These are phyloP conservation scores for Paramormyrops kingsleyae DNA, from an alignment of 2,113 vertebrate species.

Conservation along the genomic window DNA sequence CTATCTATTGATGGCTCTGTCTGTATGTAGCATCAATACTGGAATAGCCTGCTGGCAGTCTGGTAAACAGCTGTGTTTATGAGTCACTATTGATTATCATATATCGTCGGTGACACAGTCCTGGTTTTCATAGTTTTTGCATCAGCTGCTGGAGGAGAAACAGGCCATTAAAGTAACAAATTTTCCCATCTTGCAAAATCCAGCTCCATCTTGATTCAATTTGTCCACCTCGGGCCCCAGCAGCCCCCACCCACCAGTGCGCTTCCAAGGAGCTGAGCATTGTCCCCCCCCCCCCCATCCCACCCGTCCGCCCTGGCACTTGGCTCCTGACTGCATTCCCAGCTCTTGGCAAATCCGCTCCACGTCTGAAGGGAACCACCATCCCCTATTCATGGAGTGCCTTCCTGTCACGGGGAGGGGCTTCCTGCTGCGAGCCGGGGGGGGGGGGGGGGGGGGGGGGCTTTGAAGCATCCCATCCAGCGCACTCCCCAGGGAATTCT, in stretches of 20 bases:
- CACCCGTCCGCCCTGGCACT: not conserved
- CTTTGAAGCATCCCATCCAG: conserved; percentile 58
- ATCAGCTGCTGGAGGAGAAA: not conserved
- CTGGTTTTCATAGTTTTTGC: not conserved
- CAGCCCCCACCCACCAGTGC: not conserved
- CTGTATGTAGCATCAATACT: not conserved
- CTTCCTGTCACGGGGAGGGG: conserved; percentile 55
- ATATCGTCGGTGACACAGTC: not conserved
- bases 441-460: conserved; percentile 16
- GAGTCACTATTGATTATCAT: not conserved
- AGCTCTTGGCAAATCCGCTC: conserved; percentile 19
- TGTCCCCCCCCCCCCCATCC: not conserved
- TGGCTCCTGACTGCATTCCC: conserved; percentile 16
- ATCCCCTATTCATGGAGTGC: conserved; percentile 60
- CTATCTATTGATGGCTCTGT: not conserved
- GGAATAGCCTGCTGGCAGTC: not conserved
- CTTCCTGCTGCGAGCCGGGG: conserved; percentile 57
- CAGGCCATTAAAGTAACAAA: not conserved
- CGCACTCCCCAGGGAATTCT: conserved; percentile 44
- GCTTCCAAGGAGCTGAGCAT: not conserved
- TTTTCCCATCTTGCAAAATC: not conserved
- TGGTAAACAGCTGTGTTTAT: not conserved
- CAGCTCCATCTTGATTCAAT: not conserved
- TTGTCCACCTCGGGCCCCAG: not conserved
- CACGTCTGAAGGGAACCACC: conserved; percentile 30